A percentile compares a stretch with the other conserved stretches of the same genome.
These are phyloP conservation scores for Dryocosmus kuriphilus DNA, from an alignment of 2,888 invertebrate genomes.

Conservation along the genomic window DNA sequence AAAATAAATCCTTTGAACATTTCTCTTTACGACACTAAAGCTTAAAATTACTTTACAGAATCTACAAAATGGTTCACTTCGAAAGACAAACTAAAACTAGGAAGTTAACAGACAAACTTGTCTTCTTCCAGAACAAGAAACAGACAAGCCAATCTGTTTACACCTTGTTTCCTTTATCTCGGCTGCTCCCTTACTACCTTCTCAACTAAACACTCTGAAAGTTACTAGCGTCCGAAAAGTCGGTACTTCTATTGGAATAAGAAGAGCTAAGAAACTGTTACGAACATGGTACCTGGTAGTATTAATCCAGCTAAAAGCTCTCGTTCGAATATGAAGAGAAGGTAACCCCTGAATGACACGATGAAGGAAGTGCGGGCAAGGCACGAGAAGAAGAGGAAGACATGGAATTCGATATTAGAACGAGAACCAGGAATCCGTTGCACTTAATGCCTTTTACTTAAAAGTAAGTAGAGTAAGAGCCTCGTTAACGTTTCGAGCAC, in stretches of 20 bases:
- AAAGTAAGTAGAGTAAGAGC: constrained; percentile 69
- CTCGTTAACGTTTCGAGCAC: constrained; percentile 65
- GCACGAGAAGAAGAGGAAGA: constrained; percentile 54
- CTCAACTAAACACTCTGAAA: constrained; percentile 20
- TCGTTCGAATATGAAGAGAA: constrained; percentile 34
- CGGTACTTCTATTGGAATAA: neutral
- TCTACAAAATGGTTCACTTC: neutral
- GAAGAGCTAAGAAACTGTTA: constrained; percentile 55
- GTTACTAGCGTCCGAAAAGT: constrained; percentile 26
- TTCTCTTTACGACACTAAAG: no score
- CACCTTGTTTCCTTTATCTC: neutral
- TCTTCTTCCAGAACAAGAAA: neutral
- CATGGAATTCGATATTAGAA: constrained; percentile 65
- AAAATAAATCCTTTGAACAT: no score
- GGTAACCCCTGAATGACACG: constrained; percentile 23
- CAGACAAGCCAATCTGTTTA: neutral
- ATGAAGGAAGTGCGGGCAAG: constrained; percentile 42
- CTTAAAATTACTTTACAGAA: neutral
- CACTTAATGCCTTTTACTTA: constrained; percentile 68
- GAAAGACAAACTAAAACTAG: neutral
- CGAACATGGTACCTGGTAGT: constrained; percentile 56
- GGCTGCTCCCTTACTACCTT: neutral
- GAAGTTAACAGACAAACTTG: neutral
- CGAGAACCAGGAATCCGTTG: constrained; percentile 59
- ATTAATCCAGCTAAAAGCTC: constrained; percentile 74